phyloP scores from a whole-genome alignment of 1,140 invertebrate species.

The Conus ventricosus region DNA sequence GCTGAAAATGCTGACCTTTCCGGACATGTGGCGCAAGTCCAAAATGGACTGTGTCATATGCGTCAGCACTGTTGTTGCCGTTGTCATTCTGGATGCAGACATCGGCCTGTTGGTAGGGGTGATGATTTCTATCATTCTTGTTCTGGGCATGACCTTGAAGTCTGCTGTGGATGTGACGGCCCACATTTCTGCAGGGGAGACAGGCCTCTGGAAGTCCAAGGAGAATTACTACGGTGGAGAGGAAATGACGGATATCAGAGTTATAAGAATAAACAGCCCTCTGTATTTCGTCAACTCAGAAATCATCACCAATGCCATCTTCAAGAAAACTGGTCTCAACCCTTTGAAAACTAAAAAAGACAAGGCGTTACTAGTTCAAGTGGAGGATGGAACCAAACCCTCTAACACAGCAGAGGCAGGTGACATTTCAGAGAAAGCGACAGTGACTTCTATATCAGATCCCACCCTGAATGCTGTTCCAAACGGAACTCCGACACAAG shows the following conservation, averaged over 20 bases:
- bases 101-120: constrained; percentile 79
- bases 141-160: constrained; percentile 76
- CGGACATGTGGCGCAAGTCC: constrained; percentile 32
- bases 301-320: constrained; percentile 48
- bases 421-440: neutral
- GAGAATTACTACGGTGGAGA: constrained; percentile 34
- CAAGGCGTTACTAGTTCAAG: neutral
- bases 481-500: neutral
- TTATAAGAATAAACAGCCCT: constrained; percentile 44
- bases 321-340: constrained; percentile 42
- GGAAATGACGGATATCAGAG: constrained; percentile 23
- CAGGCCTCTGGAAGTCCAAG: constrained; percentile 29
- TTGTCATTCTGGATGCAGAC: constrained; percentile 40
- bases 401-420: too few species aligned
- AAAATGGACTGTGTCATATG: constrained; percentile 38
- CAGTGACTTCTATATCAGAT: neutral
- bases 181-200: constrained; percentile 27
- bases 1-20: constrained; percentile 71
- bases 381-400: neutral
- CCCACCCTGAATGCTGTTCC: neutral
- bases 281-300: constrained; percentile 58
- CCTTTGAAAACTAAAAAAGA: constrained; percentile 42
- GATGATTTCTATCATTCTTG: constrained; percentile 81
- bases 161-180: constrained; percentile 35
- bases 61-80: constrained; percentile 35